Percentiles rank a stretch among this genome's conserved stretches.
These are phyloP conservation scores for Tragelaphus buxtoni DNA, from an alignment of 2,113 vertebrate species.

Conservation along the genomic window DNA sequence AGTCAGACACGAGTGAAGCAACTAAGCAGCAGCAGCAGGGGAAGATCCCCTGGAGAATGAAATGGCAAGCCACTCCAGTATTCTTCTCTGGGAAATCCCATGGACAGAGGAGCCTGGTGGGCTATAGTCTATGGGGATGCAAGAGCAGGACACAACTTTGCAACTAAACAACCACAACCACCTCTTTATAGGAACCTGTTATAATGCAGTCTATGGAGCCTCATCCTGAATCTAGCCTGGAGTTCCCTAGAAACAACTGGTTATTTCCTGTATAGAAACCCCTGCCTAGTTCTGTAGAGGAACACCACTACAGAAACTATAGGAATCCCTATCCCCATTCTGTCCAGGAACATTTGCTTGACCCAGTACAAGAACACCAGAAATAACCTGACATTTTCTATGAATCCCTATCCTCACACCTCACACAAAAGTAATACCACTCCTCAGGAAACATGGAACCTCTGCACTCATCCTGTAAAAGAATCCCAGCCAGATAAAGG, in stretches of 20 bases:
- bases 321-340: not conserved
- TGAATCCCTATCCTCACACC: not conserved
- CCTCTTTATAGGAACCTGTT: not conserved
- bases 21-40: not conserved
- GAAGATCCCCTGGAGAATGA: not conserved
- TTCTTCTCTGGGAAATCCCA: not conserved
- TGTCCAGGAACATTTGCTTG: not conserved
- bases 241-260: not conserved
- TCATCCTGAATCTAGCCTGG: not conserved
- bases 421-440: conserved; percentile 13
- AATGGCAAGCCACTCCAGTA: not conserved
- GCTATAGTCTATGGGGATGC: not conserved
- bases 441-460: not conserved
- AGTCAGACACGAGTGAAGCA: not conserved
- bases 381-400: not conserved
- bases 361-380: not conserved
- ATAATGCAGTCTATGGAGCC: not conserved
- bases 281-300: not conserved
- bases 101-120: not conserved
- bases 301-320: not conserved
- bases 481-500: not conserved
- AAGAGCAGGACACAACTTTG: not conserved
- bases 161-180: not conserved
- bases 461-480: not conserved
- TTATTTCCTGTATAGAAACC: not conserved